Evolutionary conservation across 1,140 invertebrate species (phyloP), one percentile per base, ranked within the genome.

Genomic region (Drosophila triauraria): DNA sequence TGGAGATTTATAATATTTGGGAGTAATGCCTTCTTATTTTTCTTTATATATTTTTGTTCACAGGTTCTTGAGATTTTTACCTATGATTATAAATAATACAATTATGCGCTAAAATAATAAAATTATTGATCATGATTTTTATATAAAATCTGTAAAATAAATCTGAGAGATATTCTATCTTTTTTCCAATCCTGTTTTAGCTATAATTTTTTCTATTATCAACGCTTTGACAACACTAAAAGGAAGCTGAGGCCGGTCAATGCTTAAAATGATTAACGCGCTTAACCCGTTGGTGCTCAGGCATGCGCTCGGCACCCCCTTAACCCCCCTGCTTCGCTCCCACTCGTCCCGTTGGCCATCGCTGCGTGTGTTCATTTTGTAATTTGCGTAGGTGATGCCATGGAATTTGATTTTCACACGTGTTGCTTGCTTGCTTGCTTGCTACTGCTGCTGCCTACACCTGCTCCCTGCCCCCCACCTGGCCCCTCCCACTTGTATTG

Each of bases 321-420:
- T 25, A 46, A 38, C 15, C 46, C 59, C 20, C n/a, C n/a, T n/a
- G n/a, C n/a, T n/a, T n/a, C n/a, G n/a, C n/a, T n/a, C n/a, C 20
- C 25, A 35, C 25, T 20, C 40, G 25, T 32, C 67, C 42, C 27
- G 8, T 57, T 38, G n/a, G 35, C n/a, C 32, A 51, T 40, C 61
- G 70, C 46, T 80, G 85, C 81, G 84, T 90, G 86, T 88, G 85
- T 79, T 90, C 85, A 88, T 90, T 90, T 81, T 78, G 86, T 82
- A 91, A 91, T 90, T 91, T 91, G 86, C 85, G 86, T 90, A 80
- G 84, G 85, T 91, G 88, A 91, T 90, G 88, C 90, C 69, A 80
- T 82, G 88, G 88, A 91, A 91, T 91, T 91, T 91, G 88, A 91
- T 91, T 91, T 91, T 91, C 83, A 91, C 88, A 91, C 88, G 88